Evolutionary conservation across 2,888 invertebrate species (phyloP), one percentile per base, ranked within the genome.

Genomic region (Antheraea yamamai): DNA sequence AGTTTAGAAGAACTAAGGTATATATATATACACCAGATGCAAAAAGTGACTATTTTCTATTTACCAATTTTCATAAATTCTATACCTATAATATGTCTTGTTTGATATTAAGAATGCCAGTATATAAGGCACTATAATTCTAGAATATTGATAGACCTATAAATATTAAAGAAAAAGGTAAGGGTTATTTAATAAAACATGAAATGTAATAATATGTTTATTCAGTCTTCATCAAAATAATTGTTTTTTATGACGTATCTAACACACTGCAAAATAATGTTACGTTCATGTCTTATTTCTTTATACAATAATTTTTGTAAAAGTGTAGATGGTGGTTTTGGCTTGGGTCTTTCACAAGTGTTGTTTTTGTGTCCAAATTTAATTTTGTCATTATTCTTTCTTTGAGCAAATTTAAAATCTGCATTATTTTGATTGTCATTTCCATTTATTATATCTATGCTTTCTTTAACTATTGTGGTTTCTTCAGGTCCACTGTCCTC

Each of bases 211-310:
- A 2, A 20, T n/a, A n/a, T n/a, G 4, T 64, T 70, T 78, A 79
- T 78, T 79, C 75, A 79, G 26, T 8, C 51, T 35, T 88, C 85
- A 73, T 95, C 95, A 91, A 98, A 98, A 89, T 97, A 98, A 82
- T 98, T 96, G 82, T 97, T 97, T 79, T 96, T 95, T 52, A 97
- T 96, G 73, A 98, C 96, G 92, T 96, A 96, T 80, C 97, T 96
- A 58, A 98, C 96, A 92, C 98, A 98, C 88, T 99, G 98, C 52
- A 98, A 95, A 73, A 99, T 95, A 72, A 97, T 95, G 91, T 98
- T 99, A 74, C 98, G 95, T 91, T 99, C 99, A 82, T 97, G 97
- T 78, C 96, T 95, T 81, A 99, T 98, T 88, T 98, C 98, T 76
- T 95, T 95, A 73, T 96, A 96, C 75, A 99, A 92, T 47, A 99